These are phyloP conservation scores for Gila robusta DNA, from an alignment of 2,797 vertebrate genomes.

Conservation along the genomic window DNA sequence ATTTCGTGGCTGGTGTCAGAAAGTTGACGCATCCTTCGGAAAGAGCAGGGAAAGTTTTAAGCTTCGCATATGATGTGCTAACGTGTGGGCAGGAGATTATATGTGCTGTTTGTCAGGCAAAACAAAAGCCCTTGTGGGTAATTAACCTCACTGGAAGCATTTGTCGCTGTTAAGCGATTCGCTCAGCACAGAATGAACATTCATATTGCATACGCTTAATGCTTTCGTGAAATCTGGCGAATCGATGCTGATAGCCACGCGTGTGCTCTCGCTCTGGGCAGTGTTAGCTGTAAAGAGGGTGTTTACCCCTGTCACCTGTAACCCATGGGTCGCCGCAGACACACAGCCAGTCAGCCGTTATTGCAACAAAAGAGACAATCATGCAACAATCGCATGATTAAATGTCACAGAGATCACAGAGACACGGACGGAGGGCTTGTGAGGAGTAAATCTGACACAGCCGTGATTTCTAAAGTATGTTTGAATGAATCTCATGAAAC, in stretches of 20 bases:
- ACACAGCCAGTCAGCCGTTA: constrained; percentile 63
- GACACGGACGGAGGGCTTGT: constrained; percentile 33
- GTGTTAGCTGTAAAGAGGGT: constrained; percentile 20
- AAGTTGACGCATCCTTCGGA: constrained; percentile 33
- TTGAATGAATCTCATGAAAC: not conserved
- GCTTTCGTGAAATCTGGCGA: constrained; percentile 45
- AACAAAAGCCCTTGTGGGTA: constrained; percentile 19
- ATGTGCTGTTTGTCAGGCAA: constrained; percentile 19
- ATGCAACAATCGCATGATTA: constrained; percentile 63
- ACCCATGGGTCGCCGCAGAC: constrained; percentile 60
- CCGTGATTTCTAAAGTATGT: not conserved
- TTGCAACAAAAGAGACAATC: constrained; percentile 52
- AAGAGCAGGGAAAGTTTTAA: constrained; percentile 43
- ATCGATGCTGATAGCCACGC: not conserved
- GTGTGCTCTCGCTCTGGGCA: not conserved
- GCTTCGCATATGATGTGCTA: constrained; percentile 36
- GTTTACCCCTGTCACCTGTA: constrained; percentile 36
- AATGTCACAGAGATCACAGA: constrained; percentile 66
- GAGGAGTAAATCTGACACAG: not conserved
- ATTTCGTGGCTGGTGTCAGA: constrained; percentile 2
- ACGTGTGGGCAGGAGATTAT: constrained; percentile 41
- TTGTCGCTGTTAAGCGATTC: not conserved
- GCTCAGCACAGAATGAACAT: not conserved
- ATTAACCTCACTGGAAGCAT: constrained; percentile 10
- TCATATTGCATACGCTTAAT: not conserved